These are phyloP conservation scores for Phaedon cochleariae DNA, from an alignment of 2,888 invertebrate genomes.

Conservation along the genomic window DNA sequence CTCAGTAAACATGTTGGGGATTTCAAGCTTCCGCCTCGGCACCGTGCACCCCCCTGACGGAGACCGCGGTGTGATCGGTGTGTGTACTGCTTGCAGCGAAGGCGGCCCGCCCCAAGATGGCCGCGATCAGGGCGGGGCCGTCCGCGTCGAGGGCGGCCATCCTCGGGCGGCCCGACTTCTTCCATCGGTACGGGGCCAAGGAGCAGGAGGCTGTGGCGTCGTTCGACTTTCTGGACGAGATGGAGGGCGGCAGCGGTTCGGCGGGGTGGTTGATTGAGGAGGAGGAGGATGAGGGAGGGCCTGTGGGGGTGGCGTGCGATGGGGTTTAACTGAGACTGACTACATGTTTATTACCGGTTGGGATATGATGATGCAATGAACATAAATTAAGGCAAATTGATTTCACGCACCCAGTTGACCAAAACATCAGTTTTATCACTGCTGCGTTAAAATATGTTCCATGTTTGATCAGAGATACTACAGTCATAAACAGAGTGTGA, in stretches of 20 bases:
- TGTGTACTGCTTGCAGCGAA: constrained; percentile 65
- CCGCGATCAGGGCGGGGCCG: constrained; percentile 67
- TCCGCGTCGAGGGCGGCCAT: constrained; percentile 71
- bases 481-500: too few species aligned
- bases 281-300: constrained; percentile 38
- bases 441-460: too few species aligned
- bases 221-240: constrained; percentile 82
- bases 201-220: constrained; percentile 80
- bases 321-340: too few species aligned
- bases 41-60: constrained; percentile 62
- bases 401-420: too few species aligned
- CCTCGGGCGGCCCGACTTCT: constrained; percentile 80
- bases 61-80: constrained; percentile 58
- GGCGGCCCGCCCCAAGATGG: constrained; percentile 66
- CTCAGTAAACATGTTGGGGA: constrained; percentile 59
- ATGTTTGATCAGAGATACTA: too few species aligned
- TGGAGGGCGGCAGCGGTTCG: constrained; percentile 58
- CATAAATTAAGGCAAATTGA: too few species aligned
- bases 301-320: neutral
- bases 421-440: too few species aligned
- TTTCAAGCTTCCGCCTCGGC: constrained; percentile 60
- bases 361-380: too few species aligned
- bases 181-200: constrained; percentile 79
- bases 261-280: constrained; percentile 53
- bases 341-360: too few species aligned